Evolutionary conservation across 2,113 vertebrate genomes (phyloP), one percentile per base, ranked within the genome.

Genomic region (Cyprinus carpio): DNA sequence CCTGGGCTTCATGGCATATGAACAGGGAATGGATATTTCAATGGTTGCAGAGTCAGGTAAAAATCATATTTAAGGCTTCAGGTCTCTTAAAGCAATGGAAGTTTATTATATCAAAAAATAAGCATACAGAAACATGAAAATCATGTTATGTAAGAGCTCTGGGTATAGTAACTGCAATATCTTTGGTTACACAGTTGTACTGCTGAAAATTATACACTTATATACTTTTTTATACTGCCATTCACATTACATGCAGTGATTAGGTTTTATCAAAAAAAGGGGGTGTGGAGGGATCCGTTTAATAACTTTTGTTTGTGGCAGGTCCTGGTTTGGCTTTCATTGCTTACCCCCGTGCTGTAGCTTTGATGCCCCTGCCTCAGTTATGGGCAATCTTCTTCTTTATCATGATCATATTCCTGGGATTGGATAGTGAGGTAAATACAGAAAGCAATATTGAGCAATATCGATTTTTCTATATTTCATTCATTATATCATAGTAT

Each of bases 31-130:
- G 16, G 95, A 95, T 77, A 96, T 98, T 89, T 95, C 96, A 11
- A 88, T 96, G 90, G 97, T 98, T 87, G 96, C 96, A 8, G 95
- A 97, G 89, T 96, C 96, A 91, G 97, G 97, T 97, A 91, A 64
- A 86, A 75, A 11, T 11, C 20, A 49, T 29, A 31, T 11, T 13
- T 16, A 67, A 49, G 15, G 40, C 40, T 81, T 65, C n/a, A 46
- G n/a, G 34, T 64, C 40, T 65, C n/a, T 18, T 10, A 76, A 49
- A 51, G 7, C 46, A 74, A 23, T 5, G 7, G 37, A 7, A 74
- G 2, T 5, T 74, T 74, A 72, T 72, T 72, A 74, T 43, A 46
- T 23, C 11, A 46, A 23, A 23, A 67, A 67, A 31, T 67, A 67
- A 67, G 15, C 16, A 18, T 69, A 69, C 6, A 34, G 29, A 18